Base-by-base conservation (phyloP, 2,113 vertebrate species). In the Hippocampus comes region DNA sequence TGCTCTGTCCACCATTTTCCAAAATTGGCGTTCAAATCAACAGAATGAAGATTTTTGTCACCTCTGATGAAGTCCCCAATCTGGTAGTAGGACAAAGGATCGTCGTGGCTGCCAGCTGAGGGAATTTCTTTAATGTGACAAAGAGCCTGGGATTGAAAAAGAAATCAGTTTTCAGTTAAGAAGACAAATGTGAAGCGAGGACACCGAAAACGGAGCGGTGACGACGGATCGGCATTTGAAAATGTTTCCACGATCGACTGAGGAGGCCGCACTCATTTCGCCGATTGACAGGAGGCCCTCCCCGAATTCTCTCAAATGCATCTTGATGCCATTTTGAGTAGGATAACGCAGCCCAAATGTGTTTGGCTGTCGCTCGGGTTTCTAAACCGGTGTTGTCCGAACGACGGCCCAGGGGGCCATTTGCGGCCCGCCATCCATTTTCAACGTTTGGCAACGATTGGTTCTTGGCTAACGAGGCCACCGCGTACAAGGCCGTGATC, bases 11-110 rank as follows among this genome's bases (percentile, higher is more conserved):
- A 59, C 7, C 23, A 27, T 27, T 27, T 12, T 57, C 9, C 23
- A 23, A 57, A 23, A 9, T 11, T 57, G n/a, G 9, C 23, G 10
- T 25, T 57, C 27, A 38, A 34, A 21, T 6, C 30, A 42, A 41
- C 18, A 21, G 11, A 46, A 42, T 25, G 21, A 43, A 46, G 12
- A 42, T 9, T 71, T 34, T 38, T 38, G 66, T 63, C 68, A 94
- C 97, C 97, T 95, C 91, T 92, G 78, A 99, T 96, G 21, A 98
- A 88, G 87, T 99, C 97, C 67, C 96, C 96, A 12, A 91, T 89
- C 84, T 98, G 98, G 73, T 96, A 99, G 68, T 99, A 99, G 1
- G 96, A 98, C 60, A 99, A 90, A 67, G 96, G 97, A 84, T 99
- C 97, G 21, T 98, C 96, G 2, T 99, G 97, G 89, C 92, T 97